These are phyloP conservation scores for Orthosia incerta DNA, from an alignment of 2,888 invertebrate species.

Conservation along the genomic window DNA sequence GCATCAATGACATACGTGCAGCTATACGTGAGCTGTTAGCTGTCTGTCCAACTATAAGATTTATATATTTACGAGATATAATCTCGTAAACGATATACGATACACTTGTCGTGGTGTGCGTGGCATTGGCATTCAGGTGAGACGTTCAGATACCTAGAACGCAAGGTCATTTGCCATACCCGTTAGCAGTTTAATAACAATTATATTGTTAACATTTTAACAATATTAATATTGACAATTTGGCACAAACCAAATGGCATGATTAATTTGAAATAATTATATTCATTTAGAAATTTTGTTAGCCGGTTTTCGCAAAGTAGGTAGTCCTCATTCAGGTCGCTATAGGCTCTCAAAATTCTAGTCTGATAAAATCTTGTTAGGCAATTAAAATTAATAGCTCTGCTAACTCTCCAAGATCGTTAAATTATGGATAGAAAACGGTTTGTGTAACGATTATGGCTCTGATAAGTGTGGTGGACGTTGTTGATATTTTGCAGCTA, in stretches of 20 bases:
- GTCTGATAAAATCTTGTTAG: constrained; percentile 22
- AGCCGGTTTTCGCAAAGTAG: constrained; percentile 33
- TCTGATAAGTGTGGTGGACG: constrained; percentile 30
- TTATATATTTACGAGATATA: constrained; percentile 54
- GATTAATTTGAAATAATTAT: constrained; percentile 26
- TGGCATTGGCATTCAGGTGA: constrained; percentile 87
- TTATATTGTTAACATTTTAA: constrained; percentile 65
- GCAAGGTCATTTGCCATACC: constrained; percentile 81
- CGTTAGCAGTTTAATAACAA: constrained; percentile 71
- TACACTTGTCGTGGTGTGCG: constrained; percentile 70
- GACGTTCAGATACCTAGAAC: constrained; percentile 81
- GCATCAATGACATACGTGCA: constrained; percentile 55
- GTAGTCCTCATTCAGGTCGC: not conserved
- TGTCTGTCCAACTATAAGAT: constrained; percentile 43
- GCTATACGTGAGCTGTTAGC: constrained; percentile 34
- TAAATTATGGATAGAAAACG: constrained; percentile 20
- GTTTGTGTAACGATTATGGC: constrained; percentile 8
- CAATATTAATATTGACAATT: constrained; percentile 32
- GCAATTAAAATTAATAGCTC: constrained; percentile 15
- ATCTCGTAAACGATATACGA: constrained; percentile 69
- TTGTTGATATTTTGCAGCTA: constrained; percentile 52
- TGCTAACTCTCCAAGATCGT: constrained; percentile 22
- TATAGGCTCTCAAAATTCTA: constrained; percentile 16
- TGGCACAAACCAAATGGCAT: constrained; percentile 27
- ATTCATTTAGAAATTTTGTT: constrained; percentile 24